Percentiles rank a stretch among this genome's conserved stretches.
Evolutionary conservation across 1,140 invertebrate species (phyloP).

Genomic region (Agrypnia vestita): DNA sequence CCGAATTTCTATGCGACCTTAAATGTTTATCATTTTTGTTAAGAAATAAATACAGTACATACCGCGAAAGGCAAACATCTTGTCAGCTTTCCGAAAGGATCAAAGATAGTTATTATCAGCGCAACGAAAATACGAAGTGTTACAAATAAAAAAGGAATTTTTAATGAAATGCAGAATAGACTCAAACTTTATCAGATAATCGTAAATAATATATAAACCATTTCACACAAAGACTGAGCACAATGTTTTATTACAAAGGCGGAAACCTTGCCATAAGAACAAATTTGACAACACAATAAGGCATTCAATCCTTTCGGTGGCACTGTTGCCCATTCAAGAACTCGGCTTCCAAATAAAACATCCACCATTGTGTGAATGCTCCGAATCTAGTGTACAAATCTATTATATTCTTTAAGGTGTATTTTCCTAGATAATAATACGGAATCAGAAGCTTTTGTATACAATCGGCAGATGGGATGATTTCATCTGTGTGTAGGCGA

Average conservation of each 20-base stretch:
- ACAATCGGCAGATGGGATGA: constrained; percentile 41
- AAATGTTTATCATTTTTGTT: no score
- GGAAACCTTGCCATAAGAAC: constrained; percentile 48
- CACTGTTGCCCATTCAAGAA: constrained; percentile 45
- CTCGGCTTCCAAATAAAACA: constrained; percentile 52
- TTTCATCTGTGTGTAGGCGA: not conserved
- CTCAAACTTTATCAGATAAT: constrained; percentile 46
- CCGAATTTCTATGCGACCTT: no score
- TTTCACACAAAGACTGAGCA: constrained; percentile 41
- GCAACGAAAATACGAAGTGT: constrained; percentile 22
- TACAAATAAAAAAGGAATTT: constrained; percentile 26
- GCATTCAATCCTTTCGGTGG: constrained; percentile 59
- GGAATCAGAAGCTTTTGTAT: constrained; percentile 29
- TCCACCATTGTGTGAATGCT: constrained; percentile 41
- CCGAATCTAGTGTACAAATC: constrained; percentile 48
- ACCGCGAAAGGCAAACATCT: no score
- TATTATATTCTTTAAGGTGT: constrained; percentile 43
- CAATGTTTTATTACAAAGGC: constrained; percentile 49
- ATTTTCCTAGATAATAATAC: constrained; percentile 45
- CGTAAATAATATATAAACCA: constrained; percentile 51
- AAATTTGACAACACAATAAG: constrained; percentile 59
- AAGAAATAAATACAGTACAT: no score
- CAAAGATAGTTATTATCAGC: not conserved
- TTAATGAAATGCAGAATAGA: constrained; percentile 12
- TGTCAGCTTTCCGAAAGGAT: no score